Evolutionary conservation across 1,140 invertebrate species (phyloP).

Genomic region (Diabrotica virgifera): DNA sequence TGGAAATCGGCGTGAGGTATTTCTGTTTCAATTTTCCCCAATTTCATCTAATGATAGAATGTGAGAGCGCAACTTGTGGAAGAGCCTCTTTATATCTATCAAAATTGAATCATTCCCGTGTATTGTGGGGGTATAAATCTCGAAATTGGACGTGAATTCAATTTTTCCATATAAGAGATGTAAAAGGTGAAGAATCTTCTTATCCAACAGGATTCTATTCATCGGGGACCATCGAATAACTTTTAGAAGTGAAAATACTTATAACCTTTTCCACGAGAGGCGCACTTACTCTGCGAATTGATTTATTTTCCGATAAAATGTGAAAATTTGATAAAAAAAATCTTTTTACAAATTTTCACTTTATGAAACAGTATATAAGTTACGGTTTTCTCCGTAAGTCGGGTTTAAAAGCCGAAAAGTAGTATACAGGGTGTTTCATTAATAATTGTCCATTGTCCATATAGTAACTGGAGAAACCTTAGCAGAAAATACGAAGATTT

Average conservation of each 20-base stretch:
- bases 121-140: slow-evolving; percentile 33
- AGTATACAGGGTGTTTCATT: too few species aligned
- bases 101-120: slow-evolving; percentile 23
- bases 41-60: neutral
- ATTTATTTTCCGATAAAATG: slow-evolving; percentile 1
- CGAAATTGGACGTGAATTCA: slow-evolving; percentile 39
- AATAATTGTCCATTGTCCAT: too few species aligned
- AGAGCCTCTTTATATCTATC: slow-evolving; percentile 14
- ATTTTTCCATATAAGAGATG: slow-evolving; percentile 35
- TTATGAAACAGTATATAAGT: too few species aligned
- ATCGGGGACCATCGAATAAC: slow-evolving; percentile 20
- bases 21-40: neutral
- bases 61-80: slow-evolving; percentile 11
- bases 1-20: too few species aligned
- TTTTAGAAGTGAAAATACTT: slow-evolving; percentile 18
- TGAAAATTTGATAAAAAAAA: too few species aligned
- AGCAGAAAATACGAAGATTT: too few species aligned
- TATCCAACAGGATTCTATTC: slow-evolving; percentile 26
- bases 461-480: too few species aligned
- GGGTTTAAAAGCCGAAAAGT: too few species aligned
- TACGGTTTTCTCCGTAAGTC: too few species aligned
- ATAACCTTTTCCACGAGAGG: slow-evolving; percentile 13
- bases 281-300: neutral
- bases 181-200: slow-evolving; percentile 32
- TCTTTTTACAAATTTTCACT: too few species aligned